Evolutionary conservation across 2,888 invertebrate species (phyloP).

Genomic region (Trichogramma evanescens): DNA sequence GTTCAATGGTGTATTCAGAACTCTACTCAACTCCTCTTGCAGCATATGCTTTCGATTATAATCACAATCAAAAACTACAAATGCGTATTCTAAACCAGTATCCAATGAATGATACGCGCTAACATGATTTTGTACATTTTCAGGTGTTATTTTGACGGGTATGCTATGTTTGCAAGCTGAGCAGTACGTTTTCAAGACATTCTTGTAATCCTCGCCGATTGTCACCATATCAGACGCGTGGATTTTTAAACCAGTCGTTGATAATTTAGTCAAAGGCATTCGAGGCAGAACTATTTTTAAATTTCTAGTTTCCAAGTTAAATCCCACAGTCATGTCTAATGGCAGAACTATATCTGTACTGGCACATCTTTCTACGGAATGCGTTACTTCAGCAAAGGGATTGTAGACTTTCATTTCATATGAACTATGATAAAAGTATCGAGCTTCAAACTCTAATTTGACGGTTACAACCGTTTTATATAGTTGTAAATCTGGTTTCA

Average conservation of each 20-base stretch:
- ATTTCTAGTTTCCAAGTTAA: slow-evolving; percentile 32
- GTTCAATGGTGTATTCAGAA: slow-evolving; percentile 19
- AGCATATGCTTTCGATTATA: slow-evolving; percentile 18
- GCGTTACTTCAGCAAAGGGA: slow-evolving; percentile 46
- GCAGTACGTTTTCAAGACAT: slow-evolving; percentile 35
- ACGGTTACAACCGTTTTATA: slow-evolving; percentile 21
- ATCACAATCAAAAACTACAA: slow-evolving; percentile 36
- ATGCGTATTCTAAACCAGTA: slow-evolving; percentile 30
- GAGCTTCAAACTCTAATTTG: slow-evolving; percentile 33
- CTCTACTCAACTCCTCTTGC: slow-evolving; percentile 20
- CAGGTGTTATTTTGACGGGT: slow-evolving; percentile 36
- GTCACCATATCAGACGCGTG: slow-evolving; percentile 40
- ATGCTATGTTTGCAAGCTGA: slow-evolving; percentile 34
- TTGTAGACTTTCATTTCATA: slow-evolving; percentile 46
- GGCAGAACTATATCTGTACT: slow-evolving; percentile 37
- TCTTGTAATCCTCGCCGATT: slow-evolving; percentile 33
- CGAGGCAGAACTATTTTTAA: slow-evolving; percentile 37
- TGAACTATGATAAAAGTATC: slow-evolving; percentile 37
- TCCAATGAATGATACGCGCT: slow-evolving; percentile 29
- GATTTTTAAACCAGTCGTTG: slow-evolving; percentile 33
- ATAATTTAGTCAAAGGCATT: slow-evolving; percentile 29
- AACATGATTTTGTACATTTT: slow-evolving; percentile 22
- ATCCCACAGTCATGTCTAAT: slow-evolving; percentile 26
- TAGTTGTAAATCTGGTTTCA: slow-evolving; percentile 18
- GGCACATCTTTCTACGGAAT: slow-evolving; percentile 40